Conservation (phyloP, 35 echinoderm and acorn worm genomes). For the Apostichopus parvimensis region DNA sequence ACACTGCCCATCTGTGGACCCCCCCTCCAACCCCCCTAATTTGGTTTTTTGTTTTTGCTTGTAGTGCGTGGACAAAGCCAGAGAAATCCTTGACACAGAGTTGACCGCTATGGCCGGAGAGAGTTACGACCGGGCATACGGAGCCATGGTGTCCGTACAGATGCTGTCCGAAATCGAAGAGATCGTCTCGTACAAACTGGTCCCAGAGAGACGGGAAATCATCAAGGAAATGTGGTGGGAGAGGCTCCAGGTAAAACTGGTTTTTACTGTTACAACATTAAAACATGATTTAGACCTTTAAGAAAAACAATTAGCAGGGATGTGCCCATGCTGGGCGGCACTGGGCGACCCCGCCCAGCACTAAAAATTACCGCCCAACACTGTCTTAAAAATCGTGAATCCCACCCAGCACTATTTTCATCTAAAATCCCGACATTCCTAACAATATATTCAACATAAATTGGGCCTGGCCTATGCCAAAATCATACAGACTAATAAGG, state of each 20-base stretch:
- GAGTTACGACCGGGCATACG: constrained; percentile 98
- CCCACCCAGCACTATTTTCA: too few relatives aligned
- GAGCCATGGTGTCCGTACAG: constrained; percentile 97
- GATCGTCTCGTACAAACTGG: constrained; percentile 98
- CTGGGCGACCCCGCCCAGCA: too few relatives aligned
- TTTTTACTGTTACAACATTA: not conserved
- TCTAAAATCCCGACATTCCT: too few relatives aligned
- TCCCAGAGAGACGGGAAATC: constrained; percentile 89
- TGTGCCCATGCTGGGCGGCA: not conserved
- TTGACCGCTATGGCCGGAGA: constrained; percentile 97
- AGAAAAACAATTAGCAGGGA: not conserved
- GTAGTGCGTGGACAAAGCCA: constrained; percentile 97
- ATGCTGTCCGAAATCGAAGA: constrained; percentile 98
- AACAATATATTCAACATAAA: too few relatives aligned
- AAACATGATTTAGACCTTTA: not conserved
- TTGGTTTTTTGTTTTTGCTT: not conserved
- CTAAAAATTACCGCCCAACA: too few relatives aligned
- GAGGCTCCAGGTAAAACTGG: constrained; percentile 77
- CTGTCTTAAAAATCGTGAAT: too few relatives aligned
- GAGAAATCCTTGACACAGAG: constrained; percentile 97
- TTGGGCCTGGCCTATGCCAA: too few relatives aligned
- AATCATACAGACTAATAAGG: too few relatives aligned
- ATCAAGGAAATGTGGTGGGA: constrained; percentile 99
- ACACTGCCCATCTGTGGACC: too few relatives aligned
- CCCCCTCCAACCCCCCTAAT: too few relatives aligned